A percentile compares a stretch with the other conserved stretches of the same genome.
phyloP scores from a whole-genome alignment of 2,113 vertebrate species.

The Fregetta grallaria region DNA sequence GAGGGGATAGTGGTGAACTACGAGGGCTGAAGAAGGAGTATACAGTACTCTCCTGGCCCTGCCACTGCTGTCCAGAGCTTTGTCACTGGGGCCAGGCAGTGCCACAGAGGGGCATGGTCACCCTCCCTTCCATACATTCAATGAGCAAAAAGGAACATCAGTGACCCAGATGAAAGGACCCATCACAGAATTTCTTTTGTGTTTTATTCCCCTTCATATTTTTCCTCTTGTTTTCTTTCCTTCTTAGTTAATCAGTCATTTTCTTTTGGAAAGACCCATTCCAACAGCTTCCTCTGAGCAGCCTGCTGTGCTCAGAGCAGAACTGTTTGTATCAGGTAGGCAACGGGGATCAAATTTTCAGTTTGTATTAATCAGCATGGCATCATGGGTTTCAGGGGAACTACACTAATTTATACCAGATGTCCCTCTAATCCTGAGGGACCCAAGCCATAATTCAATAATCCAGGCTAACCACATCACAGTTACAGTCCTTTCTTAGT shows the following conservation, averaged over 20 bases:
- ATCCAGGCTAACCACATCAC: background rate
- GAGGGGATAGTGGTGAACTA: background rate
- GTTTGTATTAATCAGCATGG: background rate
- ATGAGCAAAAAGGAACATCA: background rate
- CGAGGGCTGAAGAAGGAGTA: background rate
- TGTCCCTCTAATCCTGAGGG: background rate
- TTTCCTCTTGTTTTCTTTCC: background rate
- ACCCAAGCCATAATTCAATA: background rate
- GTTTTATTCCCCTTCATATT: fast-evolving
- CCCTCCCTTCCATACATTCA: background rate
- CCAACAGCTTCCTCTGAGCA: background rate
- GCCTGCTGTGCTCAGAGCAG: background rate
- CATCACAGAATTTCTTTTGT: background rate
- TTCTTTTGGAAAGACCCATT: background rate
- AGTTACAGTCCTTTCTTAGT: background rate
- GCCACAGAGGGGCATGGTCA: background rate
- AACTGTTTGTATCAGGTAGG: background rate
- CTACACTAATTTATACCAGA: background rate
- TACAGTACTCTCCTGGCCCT: background rate
- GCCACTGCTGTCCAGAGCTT: background rate
- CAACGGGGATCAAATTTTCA: background rate
- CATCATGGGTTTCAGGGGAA: background rate
- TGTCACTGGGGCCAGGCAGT: fast-evolving
- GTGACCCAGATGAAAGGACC: background rate
- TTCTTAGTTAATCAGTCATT: background rate